These are phyloP conservation scores for Sarcophaga subvicina DNA, from an alignment of 2,888 invertebrate species.

Conservation along the genomic window DNA sequence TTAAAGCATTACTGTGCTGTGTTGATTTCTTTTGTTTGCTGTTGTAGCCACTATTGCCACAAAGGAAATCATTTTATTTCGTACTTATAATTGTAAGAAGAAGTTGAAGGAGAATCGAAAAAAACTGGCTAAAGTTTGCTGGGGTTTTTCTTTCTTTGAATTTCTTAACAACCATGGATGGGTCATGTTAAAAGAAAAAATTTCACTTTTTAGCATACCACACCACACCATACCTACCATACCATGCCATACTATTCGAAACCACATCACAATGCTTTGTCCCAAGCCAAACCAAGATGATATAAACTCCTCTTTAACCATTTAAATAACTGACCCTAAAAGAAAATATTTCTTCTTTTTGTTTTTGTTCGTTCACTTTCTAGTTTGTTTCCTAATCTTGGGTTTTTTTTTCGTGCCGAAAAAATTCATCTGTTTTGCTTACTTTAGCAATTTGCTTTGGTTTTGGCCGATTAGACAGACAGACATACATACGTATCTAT, in stretches of 20 bases:
- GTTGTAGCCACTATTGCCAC: neutral
- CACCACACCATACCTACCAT: too few species aligned
- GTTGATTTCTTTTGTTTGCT: conserved; percentile 23
- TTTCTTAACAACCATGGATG: conserved; percentile 30
- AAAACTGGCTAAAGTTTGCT: neutral
- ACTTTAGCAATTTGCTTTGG: neutral
- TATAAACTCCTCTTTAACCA: neutral
- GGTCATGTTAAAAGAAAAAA: conserved; percentile 41
- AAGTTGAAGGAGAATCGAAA: neutral
- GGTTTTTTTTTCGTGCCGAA: neutral
- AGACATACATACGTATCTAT: neutral
- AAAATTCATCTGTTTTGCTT: neutral
- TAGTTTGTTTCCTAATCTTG: conserved; percentile 1
- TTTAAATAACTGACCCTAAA: conserved; percentile 55
- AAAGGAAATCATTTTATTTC: conserved; percentile 59
- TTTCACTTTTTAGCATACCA: conserved; percentile 67
- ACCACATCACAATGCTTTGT: too few species aligned
- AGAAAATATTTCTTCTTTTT: conserved; percentile 36
- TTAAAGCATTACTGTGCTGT: conserved; percentile 3
- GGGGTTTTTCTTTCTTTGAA: neutral
- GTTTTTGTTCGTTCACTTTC: conserved; percentile 7
- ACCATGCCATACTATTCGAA: too few species aligned
- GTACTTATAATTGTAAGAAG: conserved; percentile 56
- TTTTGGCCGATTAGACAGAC: neutral
- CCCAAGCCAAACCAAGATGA: neutral